phyloP scores from a whole-genome alignment of 2,888 invertebrate genomes.

The Zygothrica quintamaculata region DNA sequence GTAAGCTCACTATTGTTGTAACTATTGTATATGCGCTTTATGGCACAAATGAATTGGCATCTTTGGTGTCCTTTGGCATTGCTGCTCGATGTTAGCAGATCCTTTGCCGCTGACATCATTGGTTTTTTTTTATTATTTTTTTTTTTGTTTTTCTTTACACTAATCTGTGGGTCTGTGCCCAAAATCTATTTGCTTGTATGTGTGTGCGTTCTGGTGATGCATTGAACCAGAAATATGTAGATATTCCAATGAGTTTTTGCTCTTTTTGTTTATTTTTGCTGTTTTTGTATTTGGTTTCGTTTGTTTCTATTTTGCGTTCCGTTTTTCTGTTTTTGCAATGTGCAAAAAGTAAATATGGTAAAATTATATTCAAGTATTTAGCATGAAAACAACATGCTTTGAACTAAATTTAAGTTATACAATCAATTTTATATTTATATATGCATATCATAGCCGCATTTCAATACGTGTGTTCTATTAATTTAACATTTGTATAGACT shows the following conservation, averaged over 20 bases:
- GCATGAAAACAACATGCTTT: background rate
- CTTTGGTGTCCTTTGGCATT: constrained; percentile 59
- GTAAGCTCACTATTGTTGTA: constrained; percentile 18
- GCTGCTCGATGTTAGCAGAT: constrained; percentile 38
- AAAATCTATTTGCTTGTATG: constrained; percentile 27
- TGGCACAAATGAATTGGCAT: constrained; percentile 75
- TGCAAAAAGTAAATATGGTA: background rate
- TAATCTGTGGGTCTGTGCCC: constrained; percentile 34
- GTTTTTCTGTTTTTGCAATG: constrained; percentile 13
- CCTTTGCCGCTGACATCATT: constrained; percentile 21
- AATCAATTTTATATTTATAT: too few species aligned
- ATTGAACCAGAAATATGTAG: constrained; percentile 78
- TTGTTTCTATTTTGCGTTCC: constrained; percentile 27
- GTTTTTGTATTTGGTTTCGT: constrained; percentile 15
- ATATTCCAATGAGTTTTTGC: constrained; percentile 60
- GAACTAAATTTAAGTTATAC: too few species aligned
- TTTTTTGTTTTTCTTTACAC: too few species aligned
- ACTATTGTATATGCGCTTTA: constrained; percentile 51
- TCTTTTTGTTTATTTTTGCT: background rate
- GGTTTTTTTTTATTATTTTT: constrained; percentile 17
- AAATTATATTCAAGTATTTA: constrained; percentile 2
- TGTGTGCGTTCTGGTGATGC: constrained; percentile 52
- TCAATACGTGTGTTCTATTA: too few species aligned
- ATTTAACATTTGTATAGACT: too few species aligned
- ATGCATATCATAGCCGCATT: too few species aligned